Evolutionary conservation across 2,113 vertebrate species (phyloP).

Genomic region (Paradisaea rubra): DNA sequence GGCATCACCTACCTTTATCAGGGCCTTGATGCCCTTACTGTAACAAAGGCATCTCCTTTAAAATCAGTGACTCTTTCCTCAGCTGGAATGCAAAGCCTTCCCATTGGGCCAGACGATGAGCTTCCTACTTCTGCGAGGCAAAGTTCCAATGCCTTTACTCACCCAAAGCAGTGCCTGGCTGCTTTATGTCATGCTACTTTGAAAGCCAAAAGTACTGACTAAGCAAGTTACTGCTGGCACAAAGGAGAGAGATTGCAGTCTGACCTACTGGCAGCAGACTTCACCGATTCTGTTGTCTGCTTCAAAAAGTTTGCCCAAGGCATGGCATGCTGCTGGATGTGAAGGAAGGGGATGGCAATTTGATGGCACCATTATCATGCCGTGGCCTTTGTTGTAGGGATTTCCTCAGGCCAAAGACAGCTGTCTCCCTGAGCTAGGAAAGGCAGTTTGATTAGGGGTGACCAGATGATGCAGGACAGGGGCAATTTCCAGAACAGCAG

Average conservation of each 20-base stretch:
- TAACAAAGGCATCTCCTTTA: background rate
- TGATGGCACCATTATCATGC: background rate
- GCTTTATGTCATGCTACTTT: background rate
- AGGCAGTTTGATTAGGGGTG: background rate
- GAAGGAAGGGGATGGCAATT: background rate
- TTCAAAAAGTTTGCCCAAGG: background rate
- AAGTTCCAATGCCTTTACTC: constrained; percentile 19
- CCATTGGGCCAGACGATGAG: background rate
- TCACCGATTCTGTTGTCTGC: background rate
- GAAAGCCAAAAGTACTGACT: background rate
- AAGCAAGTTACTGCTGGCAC: background rate
- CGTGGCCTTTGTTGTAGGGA: background rate
- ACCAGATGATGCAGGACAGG: background rate
- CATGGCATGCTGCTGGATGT: background rate
- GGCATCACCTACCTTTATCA: background rate
- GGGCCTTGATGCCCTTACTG: background rate
- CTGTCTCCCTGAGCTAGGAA: background rate
- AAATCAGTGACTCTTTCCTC: background rate
- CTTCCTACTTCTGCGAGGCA: background rate
- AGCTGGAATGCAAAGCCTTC: background rate
- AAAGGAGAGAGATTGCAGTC: background rate
- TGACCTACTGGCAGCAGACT: background rate
- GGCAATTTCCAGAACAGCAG: background rate
- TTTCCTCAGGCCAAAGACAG: background rate
- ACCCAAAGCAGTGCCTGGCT: background rate